Base-by-base conservation (phyloP, 2,888 invertebrate genomes). In the Chydorus sphaericus region DNA sequence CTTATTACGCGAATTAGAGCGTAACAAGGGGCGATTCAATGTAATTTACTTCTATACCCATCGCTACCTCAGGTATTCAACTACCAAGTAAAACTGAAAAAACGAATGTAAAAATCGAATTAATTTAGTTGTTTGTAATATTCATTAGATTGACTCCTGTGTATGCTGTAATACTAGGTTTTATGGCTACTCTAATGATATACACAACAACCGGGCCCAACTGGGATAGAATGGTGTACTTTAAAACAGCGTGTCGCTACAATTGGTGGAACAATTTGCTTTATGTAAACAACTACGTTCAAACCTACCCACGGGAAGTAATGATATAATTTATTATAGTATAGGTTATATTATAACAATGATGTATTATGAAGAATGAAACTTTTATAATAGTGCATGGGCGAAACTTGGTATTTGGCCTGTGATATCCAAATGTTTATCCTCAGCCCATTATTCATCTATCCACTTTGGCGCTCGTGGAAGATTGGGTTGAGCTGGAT, bases 261-360 rank as follows among this genome's bases (percentile, higher is more conserved):
- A 80, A 81, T 1, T 84, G 84, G 83, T 85, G 84, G 84, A 68
- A 79, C 0, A 84, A 85, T 66, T 71, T 84, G 39, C 67, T 84
- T 31, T 85, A 84, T 66, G 26, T 44, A 4, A 44, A 44, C 18
- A 44, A 44, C n/a, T 44, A 44, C n/a, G 44, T 44, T 5, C 10
- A 5, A 2, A 10, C 44, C 1, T 23, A 23, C n/a, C 20, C 18
- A 4, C 1, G 14, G 14, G 26, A 20, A 28, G 20, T n/a, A n/a
- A n/a, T n/a, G n/a, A n/a, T n/a, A n/a, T n/a, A 20, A 7, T 18
- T 44, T 1, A 44, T 44, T 10, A 14, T 44, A 14, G n/a, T n/a
- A n/a, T n/a, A n/a, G n/a, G n/a, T n/a, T n/a, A n/a, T n/a, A n/a
- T n/a, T n/a, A n/a, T n/a, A n/a, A n/a, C n/a, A n/a, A n/a, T n/a